Conservation (phyloP, 2,888 invertebrate genomes). For the Germaria angustata region DNA sequence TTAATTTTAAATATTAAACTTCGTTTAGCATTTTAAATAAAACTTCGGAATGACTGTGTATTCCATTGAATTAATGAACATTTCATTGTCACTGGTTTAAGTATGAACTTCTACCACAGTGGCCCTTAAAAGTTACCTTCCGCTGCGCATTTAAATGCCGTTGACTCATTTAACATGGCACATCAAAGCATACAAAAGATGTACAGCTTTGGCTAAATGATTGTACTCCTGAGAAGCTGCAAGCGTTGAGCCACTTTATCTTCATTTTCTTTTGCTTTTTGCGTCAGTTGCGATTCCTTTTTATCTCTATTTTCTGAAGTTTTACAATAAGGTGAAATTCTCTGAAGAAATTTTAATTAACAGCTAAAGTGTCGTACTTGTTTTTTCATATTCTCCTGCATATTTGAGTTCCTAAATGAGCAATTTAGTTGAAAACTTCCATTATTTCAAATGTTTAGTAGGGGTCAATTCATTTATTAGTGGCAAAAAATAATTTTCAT, state of each 20-base stretch:
- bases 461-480: too few relatives aligned
- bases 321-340: slow-evolving; percentile 30
- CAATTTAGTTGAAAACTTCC: background rate
- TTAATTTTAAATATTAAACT: slow-evolving; percentile 7
- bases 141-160: slow-evolving; percentile 1
- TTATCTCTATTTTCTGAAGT: background rate
- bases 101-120: background rate
- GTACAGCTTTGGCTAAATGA: background rate
- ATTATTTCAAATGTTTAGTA: too few relatives aligned
- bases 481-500: too few relatives aligned
- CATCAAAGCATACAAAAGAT: background rate
- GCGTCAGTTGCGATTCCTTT: background rate
- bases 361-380: background rate
- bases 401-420: background rate
- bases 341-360: slow-evolving; percentile 53
- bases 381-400: background rate
- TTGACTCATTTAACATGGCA: background rate
- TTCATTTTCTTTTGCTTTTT: background rate
- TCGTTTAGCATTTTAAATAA: background rate
- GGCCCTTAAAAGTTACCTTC: background rate
- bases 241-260: slow-evolving; percentile 14
- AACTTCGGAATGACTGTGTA: background rate
- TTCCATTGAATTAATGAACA: background rate
- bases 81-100: background rate
- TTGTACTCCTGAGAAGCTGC: slow-evolving; percentile 23